Base-by-base conservation (phyloP, 2,888 invertebrate genomes). In the Euplexia lucipara region DNA sequence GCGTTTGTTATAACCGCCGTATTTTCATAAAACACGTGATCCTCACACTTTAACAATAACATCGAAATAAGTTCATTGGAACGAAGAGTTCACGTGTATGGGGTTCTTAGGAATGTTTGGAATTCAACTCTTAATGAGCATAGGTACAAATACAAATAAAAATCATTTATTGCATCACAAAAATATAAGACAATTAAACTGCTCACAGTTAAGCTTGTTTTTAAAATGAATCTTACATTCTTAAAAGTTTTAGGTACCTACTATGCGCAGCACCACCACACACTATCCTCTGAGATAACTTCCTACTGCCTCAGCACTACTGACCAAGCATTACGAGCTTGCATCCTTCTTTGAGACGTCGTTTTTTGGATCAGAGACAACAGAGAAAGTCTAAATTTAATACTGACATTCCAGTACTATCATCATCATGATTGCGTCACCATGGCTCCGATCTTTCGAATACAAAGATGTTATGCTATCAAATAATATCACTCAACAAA, bases 1-100 rank as follows among this genome's bases (percentile, higher is more conserved):
- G 65, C 53, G 68, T 63, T 45, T 71, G 68, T 64, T 79, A 56
- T 85, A 87, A 86, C 64, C 79, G 84, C 82, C 81, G 84, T 83
- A 79, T 81, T 86, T 84, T 88, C 86, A 85, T 83, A 73, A 84
- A 66, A 77, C 79, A 82, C 79, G 82, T 79, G 86, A 78, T 78
- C 72, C 20, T 8, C n/a, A 18, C 51, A 56, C 32, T 39, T 2
- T 26, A 49, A 48, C 51, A 57, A 66, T 41, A 42, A 47, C 32
- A 56, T 44, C 8, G 32, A 30, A 37, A 16, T 22, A 42, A 12
- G 47, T 48, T 45, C n/a, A 42, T 32, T 32, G 14, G 18, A 30
- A 39, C n/a, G 22, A 18, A n/a, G 26, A 16, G 14, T 26, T 44
- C 35, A 41, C 12, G 18, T 32, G 4, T 35, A 6, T 10, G 4